Evolutionary conservation across 2,888 invertebrate genomes (phyloP), one percentile per base, ranked within the genome.

Genomic region (Bursaphelenchus okinawaensis): DNA sequence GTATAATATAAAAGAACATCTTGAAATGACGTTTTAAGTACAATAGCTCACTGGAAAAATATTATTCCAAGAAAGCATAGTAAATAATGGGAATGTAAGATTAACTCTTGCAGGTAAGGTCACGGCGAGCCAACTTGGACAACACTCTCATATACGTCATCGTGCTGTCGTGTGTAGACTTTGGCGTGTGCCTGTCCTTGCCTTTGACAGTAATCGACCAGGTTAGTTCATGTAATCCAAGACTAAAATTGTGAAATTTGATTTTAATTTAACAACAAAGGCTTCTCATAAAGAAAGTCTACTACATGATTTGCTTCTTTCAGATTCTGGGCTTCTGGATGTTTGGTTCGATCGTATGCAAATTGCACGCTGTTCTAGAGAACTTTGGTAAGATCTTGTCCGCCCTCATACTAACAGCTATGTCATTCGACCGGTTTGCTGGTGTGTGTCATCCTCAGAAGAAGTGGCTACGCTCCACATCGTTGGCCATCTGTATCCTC

Each of bases 251-350:
- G 54, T 19, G 3, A 23, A 56, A 12, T 27, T 40, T 40, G n/a
- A 16, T 19, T 40, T 16, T 19, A 16, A 40, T 19, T 40, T 19
- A 40, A 40, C 19, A 40, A 40, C 19, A 16, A 40, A 40, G n/a
- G 40, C 40, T 16, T n/a, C n/a, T n/a, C n/a, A n/a, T n/a, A n/a
- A n/a, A n/a, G n/a, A n/a, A n/a, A n/a, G n/a, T n/a, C 40, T 16
- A 40, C 40, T 40, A n/a, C n/a, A 40, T 40, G 12, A 4, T 4
- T 4, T 40, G 12, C 19, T 54, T 54, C 7, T 64, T 72, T 19
- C 64, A 79, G 77, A 80, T 80, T 52, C 76, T 80, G 28, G 80
- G 80, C 22, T 81, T 80, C 60, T 80, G 80, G 80, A 79, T 79
- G 80, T 80, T 80, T 62, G 80, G 80, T 8, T 68, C 72, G 12